A percentile compares a stretch with the other conserved stretches of the same genome.
These are phyloP conservation scores for Caracal caracal DNA, from an alignment of 2,113 vertebrate species.

Conservation along the genomic window DNA sequence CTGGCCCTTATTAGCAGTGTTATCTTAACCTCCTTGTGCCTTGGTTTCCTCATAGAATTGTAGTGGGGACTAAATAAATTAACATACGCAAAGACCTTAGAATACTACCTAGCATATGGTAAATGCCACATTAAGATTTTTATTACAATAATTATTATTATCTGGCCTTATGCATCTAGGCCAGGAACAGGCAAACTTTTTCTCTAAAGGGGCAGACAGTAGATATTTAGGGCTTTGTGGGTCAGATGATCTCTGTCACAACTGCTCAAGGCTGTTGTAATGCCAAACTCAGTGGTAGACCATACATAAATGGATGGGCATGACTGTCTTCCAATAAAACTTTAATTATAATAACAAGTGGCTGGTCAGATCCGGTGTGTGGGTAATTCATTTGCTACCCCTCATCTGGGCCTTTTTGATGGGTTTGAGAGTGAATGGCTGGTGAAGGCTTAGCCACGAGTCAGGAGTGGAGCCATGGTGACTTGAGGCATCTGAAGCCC, in stretches of 20 bases:
- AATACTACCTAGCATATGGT: neutral
- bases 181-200: neutral
- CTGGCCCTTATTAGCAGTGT: neutral
- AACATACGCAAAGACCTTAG: neutral
- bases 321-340: neutral
- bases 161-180: neutral
- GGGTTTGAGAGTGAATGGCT: neutral
- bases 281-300: neutral
- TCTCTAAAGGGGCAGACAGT: neutral
- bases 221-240: conserved; percentile 21
- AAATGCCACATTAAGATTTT: conserved; percentile 22
- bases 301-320: neutral
- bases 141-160: neutral
- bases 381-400: neutral
- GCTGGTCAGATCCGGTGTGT: neutral
- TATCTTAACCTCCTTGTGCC: neutral
- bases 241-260: neutral
- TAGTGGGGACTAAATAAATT: neutral
- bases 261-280: neutral
- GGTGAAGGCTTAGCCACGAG: neutral
- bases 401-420: neutral
- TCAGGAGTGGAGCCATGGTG: neutral
- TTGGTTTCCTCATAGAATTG: neutral
- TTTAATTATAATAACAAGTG: neutral
- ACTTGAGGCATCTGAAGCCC: neutral